A percentile compares a stretch with the other conserved stretches of the same genome.
Conservation (phyloP, 2,888 invertebrate species). For the Habroteleia sp. region DNA sequence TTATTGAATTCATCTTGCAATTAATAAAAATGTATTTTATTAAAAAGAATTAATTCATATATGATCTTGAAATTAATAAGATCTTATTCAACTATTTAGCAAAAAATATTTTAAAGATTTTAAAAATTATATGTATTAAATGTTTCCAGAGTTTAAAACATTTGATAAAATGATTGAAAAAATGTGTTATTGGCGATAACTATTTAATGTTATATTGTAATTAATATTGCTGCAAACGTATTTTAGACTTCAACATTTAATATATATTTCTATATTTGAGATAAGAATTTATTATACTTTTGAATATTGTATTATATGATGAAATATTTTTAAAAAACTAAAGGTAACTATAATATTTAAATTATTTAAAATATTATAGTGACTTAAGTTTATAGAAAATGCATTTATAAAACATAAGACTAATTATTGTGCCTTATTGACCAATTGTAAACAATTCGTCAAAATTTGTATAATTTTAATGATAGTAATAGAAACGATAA, state of each 20-base stretch:
- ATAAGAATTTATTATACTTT: neutral
- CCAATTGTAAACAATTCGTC: slow-evolving; percentile 55
- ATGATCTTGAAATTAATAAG: slow-evolving; percentile 7
- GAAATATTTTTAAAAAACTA: neutral
- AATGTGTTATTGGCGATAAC: too few relatives aligned
- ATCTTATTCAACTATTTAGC: too few relatives aligned
- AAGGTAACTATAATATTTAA: neutral
- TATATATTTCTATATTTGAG: neutral
- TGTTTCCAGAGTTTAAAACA: neutral
- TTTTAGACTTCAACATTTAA: slow-evolving; percentile 2
- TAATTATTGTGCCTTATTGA: slow-evolving; percentile 58
- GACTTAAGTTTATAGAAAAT: slow-evolving; percentile 27
- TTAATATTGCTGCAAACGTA: neutral
- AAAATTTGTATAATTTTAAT: slow-evolving; percentile 26
- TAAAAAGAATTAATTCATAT: slow-evolving; percentile 7
- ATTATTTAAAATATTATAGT: neutral
- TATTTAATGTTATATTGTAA: too few relatives aligned
- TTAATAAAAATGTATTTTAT: too few relatives aligned
- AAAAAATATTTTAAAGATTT: neutral
- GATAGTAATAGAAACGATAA: slow-evolving; percentile 17
- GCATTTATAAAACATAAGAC: slow-evolving; percentile 48
- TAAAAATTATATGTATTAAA: neutral
- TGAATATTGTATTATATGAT: neutral
- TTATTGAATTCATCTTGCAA: too few relatives aligned
- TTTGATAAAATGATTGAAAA: neutral